Percentiles rank a stretch among this genome's conserved stretches.
These are phyloP conservation scores for Tenualosa thibaudeaui DNA, from an alignment of 2,797 vertebrate species.

Conservation along the genomic window DNA sequence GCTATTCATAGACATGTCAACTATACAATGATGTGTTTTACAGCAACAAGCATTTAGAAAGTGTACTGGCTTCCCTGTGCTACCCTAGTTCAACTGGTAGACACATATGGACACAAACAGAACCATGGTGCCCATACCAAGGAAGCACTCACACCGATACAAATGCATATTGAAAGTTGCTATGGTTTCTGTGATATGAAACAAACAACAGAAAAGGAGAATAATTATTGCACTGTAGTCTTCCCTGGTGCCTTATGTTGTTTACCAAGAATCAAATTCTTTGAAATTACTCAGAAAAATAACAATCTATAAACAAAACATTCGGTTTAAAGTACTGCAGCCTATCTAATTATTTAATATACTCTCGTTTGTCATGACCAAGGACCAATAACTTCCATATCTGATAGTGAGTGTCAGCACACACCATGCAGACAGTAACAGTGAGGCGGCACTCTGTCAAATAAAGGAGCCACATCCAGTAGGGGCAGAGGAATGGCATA, in stretches of 20 bases:
- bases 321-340: not conserved
- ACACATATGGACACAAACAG: not conserved
- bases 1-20: not conserved
- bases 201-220: no score
- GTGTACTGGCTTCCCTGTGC: not conserved
- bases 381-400: not conserved
- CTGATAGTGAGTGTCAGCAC: not conserved
- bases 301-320: not conserved
- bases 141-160: not conserved
- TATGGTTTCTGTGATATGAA: not conserved
- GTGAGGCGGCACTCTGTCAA: not conserved
- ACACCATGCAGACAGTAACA: not conserved
- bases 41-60: not conserved
- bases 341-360: no score
- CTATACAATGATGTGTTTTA: not conserved
- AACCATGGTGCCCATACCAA: not conserved
- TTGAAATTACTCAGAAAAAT: not conserved
- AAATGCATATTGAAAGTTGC: not conserved
- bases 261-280: not conserved
- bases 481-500: slow-evolving; percentile 16
- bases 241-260: not conserved
- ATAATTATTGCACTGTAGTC: not conserved
- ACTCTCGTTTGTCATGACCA: no score
- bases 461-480: slow-evolving; percentile 8
- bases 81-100: not conserved